A percentile compares a stretch with the other conserved stretches of the same genome.
Evolutionary conservation across 2,888 invertebrate species (phyloP).

Genomic region (Cyclophora punctaria): DNA sequence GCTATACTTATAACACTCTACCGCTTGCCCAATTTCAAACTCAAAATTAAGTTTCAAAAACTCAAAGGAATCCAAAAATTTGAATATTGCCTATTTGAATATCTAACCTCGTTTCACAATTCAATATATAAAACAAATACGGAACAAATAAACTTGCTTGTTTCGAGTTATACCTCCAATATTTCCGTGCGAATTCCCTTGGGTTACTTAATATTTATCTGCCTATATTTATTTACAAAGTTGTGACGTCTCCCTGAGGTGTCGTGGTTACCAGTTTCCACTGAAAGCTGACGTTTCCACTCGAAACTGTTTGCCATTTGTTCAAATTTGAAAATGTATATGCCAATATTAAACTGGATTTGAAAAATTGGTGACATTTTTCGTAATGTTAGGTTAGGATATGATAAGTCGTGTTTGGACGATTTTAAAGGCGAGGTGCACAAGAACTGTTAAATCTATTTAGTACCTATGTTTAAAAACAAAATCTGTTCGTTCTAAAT

Average conservation of each 20-base stretch:
- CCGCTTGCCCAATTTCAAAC: too few relatives aligned
- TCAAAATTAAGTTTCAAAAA: too few relatives aligned
- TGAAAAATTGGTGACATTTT: too few relatives aligned
- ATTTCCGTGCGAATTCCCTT: slow-evolving; percentile 25
- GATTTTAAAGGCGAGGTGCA: too few relatives aligned
- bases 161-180: slow-evolving; percentile 20
- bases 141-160: slow-evolving; percentile 18
- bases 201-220: slow-evolving; percentile 36
- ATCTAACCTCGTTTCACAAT: slow-evolving; percentile 2
- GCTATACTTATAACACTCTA: too few relatives aligned
- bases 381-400: too few relatives aligned
- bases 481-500: too few relatives aligned
- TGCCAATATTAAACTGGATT: neutral
- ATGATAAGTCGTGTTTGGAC: too few relatives aligned
- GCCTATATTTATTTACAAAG: slow-evolving; percentile 46
- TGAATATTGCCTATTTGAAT: neutral
- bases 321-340: slow-evolving; percentile 17
- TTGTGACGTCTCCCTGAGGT: slow-evolving; percentile 40
- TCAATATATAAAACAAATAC: slow-evolving; percentile 10
- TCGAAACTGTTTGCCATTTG: slow-evolving; percentile 27
- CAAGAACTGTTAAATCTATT: too few relatives aligned
- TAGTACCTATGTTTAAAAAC: too few relatives aligned
- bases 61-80: too few relatives aligned
- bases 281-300: slow-evolving; percentile 37
- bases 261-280: slow-evolving; percentile 35